A percentile compares a stretch with the other conserved stretches of the same genome.
Conservation (phyloP, 2,113 vertebrate genomes). For the Axis porcinus region DNA sequence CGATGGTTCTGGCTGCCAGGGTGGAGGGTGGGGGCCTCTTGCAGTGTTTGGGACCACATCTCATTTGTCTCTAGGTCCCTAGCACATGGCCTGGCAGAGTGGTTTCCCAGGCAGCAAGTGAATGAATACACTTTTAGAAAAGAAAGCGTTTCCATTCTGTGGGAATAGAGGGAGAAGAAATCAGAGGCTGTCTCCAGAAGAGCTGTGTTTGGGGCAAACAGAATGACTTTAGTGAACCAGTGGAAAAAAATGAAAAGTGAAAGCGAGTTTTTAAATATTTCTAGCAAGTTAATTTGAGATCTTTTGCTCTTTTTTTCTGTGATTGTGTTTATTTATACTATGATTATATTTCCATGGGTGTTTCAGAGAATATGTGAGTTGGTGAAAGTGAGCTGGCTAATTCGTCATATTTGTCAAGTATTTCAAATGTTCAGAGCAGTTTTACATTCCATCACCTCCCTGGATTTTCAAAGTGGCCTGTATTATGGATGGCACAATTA, state of each 20-base stretch:
- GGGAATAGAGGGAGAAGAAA: background rate
- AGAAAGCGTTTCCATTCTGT: background rate
- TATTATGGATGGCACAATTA: background rate
- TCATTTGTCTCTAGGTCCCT: background rate
- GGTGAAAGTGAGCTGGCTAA: background rate
- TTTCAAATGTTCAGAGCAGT: background rate
- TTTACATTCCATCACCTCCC: background rate
- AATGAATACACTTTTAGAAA: background rate
- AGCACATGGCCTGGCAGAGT: background rate
- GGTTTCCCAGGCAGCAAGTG: background rate
- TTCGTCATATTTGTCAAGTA: background rate
- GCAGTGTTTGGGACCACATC: background rate
- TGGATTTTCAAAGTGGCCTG: background rate
- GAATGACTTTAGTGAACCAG: background rate
- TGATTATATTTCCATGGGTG: background rate
- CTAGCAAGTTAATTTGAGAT: background rate
- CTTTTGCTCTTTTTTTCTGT: background rate
- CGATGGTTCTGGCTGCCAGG: accelerated
- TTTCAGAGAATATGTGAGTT: background rate
- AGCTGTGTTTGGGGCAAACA: background rate
- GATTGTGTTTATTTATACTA: background rate
- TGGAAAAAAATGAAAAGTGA: background rate
- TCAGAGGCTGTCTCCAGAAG: background rate
- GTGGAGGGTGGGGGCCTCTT: accelerated
- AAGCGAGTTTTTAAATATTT: background rate